Base-by-base conservation (phyloP, 2,888 invertebrate species). In the Drosophila dives region DNA sequence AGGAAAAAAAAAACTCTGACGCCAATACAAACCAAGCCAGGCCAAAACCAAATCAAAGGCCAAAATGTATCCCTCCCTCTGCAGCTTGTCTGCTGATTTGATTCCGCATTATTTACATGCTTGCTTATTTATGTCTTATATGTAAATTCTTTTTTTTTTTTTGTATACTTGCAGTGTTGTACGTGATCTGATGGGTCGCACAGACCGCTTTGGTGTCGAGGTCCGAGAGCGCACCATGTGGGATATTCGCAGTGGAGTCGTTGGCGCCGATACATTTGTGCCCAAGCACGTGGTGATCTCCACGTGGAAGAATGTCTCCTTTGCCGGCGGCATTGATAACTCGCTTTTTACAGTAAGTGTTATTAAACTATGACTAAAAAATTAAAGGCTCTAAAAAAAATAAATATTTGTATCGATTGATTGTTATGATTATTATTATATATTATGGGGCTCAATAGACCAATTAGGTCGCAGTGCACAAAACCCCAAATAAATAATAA, bases 221-320 rank as follows among this genome's bases (percentile, higher is more conserved):
- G 95, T 98, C 93, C 94, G 97, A 49, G 97, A 98, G 92, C 94
- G 98, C 60, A 89, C 97, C 2, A 97, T 95, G 85, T 97, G 98
- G 97, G 98, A 98, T 91, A 96, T 98, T 68, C 95, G 97, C 53
- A 95, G 97, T 83, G 98, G 98, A 12, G 97, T 99, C 29, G 97
- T 98, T 33, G 99, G 99, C 0, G 96, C 98, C 0, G 97, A 97
- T 50, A 96, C 96, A 3, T 99, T 99, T 93, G 95, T 95, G 80
- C 98, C 99, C 0, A 98, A 98, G 91, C 98, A 98, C 91, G 97
- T 96, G 4, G 94, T 97, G 68, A 97, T 98, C 72, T 95, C 97
- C 64, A 99, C 99, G 0, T 99, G 99, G 99, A 98, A 97, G 93
- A 99, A 99, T 93, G 96, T 99, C 93, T 97, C 98, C 0, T 98